Conservation (phyloP, 2,113 vertebrate genomes). For the Formicarius rufipectus region DNA sequence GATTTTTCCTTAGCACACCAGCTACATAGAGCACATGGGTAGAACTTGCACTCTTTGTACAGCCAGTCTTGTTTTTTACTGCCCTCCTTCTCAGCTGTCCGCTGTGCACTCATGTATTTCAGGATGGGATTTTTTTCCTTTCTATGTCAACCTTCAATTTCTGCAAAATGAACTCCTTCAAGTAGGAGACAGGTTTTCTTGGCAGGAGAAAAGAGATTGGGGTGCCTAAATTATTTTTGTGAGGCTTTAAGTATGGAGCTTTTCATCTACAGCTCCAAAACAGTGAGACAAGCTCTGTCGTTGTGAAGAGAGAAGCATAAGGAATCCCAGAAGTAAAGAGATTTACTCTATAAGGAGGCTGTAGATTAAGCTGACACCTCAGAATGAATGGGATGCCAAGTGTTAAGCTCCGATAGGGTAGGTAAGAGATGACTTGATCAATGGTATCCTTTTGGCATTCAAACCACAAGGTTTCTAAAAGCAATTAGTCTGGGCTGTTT, state of each 20-base stretch:
- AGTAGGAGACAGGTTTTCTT: neutral
- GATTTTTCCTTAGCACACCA: neutral
- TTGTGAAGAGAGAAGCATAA: neutral
- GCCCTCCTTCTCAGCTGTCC: neutral
- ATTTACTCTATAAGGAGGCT: neutral
- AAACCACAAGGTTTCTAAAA: neutral
- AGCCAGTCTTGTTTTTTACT: neutral
- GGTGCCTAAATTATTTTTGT: neutral
- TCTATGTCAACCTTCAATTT: neutral
- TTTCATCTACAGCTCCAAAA: neutral
- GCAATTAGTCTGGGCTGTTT: neutral
- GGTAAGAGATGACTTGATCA: neutral
- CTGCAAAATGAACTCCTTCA: neutral
- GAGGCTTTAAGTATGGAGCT: neutral
- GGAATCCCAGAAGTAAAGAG: neutral
- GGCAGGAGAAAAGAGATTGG: neutral
- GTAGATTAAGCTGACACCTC: neutral
- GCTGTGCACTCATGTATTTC: neutral
- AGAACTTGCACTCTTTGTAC: neutral
- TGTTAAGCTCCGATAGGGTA: neutral
- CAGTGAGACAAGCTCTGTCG: neutral
- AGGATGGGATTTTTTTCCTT: neutral
- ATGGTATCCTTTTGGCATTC: neutral
- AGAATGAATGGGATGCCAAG: neutral
- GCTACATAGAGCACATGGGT: neutral